Conservation (phyloP, 2,888 invertebrate genomes). For the Nemotelus pantherinus region DNA sequence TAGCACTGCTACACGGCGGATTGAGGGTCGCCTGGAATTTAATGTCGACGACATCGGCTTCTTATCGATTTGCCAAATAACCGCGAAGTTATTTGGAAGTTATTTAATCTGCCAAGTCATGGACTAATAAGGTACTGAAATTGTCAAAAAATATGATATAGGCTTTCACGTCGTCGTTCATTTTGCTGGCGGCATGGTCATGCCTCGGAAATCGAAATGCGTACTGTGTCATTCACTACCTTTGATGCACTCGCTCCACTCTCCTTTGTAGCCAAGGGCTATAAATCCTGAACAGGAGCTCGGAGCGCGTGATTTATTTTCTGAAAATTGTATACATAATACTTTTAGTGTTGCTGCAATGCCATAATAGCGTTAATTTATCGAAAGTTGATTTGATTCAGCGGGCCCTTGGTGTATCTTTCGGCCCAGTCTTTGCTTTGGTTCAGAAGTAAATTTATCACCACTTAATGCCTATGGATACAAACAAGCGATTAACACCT, state of each 20-base stretch:
- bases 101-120: background rate
- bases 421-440: conserved; percentile 1
- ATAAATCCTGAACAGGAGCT: conserved; percentile 42
- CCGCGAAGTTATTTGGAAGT: background rate
- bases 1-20: background rate
- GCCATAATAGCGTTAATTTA: conserved; percentile 48
- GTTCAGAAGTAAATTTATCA: conserved; percentile 45
- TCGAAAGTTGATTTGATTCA: conserved; percentile 47
- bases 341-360: conserved; percentile 16
- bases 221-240: background rate
- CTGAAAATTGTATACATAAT: conserved; percentile 25
- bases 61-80: conserved; percentile 20
- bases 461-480: conserved; percentile 42
- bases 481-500: conserved; percentile 51
- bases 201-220: background rate
- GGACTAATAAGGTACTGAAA: conserved; percentile 14
- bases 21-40: background rate
- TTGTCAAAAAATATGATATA: conserved; percentile 31
- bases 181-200: background rate
- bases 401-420: background rate
- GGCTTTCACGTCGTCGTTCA: background rate
- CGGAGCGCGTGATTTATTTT: conserved; percentile 47
- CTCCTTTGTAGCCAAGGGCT: background rate
- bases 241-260: background rate
- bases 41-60: background rate